Evolutionary conservation across 1,140 invertebrate genomes (phyloP).

Genomic region (Polypedilum vanderplanki): DNA sequence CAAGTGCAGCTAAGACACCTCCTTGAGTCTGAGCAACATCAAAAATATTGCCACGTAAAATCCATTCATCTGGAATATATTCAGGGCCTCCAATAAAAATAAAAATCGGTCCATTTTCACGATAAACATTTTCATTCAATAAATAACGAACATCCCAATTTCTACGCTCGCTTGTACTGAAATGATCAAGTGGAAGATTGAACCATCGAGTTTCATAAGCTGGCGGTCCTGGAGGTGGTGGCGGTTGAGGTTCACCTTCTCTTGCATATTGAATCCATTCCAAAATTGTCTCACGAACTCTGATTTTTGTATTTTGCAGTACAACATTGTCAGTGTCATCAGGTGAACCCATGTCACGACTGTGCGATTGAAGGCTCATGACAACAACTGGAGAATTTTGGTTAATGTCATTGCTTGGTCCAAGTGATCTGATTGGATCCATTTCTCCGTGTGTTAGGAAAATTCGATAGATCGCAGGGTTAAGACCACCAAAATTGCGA

Average conservation of each 20-base stretch:
- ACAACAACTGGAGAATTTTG: not conserved
- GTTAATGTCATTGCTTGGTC: not conserved
- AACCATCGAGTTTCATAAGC: not conserved
- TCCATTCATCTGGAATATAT: constrained; percentile 47
- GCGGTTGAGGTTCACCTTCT: not conserved
- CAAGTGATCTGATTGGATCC: not conserved
- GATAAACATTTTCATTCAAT: constrained; percentile 56
- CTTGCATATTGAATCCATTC: not conserved
- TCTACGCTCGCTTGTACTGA: constrained; percentile 55
- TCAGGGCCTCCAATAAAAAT: constrained; percentile 62
- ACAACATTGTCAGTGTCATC: not conserved
- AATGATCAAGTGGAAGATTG: constrained; percentile 57
- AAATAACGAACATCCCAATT: constrained; percentile 64
- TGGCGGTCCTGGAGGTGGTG: not conserved
- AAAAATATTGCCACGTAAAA: constrained; percentile 51
- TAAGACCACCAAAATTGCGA: not conserved
- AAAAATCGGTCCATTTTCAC: constrained; percentile 46
- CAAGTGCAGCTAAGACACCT: constrained; percentile 60
- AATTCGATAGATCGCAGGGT: not conserved
- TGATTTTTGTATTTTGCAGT: not conserved
- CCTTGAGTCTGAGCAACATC: constrained; percentile 54
- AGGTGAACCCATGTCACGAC: not conserved
- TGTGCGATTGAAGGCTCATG: not conserved
- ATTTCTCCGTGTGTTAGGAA: not conserved
- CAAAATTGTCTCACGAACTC: not conserved